Evolutionary conservation across 1,140 invertebrate species (phyloP).

Genomic region (Lineus longissimus): DNA sequence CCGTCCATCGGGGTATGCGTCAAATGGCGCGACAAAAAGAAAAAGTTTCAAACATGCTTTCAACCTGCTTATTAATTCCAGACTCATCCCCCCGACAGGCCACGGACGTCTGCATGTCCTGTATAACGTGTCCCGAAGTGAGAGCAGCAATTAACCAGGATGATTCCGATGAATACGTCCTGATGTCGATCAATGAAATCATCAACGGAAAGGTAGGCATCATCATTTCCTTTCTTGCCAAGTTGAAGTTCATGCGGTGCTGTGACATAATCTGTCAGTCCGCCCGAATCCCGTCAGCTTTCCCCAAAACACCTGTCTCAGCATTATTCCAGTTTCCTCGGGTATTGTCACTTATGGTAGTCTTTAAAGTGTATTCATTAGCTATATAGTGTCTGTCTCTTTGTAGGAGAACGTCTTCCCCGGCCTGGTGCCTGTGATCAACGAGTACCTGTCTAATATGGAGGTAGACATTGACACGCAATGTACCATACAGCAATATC

Average conservation of each 20-base stretch:
- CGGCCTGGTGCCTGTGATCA: constrained; percentile 89
- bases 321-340: no score
- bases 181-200: constrained; percentile 88
- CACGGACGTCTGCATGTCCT: background rate
- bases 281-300: no score
- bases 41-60: background rate
- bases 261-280: no score
- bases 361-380: no score
- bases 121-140: background rate
- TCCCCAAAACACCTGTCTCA: no score
- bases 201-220: constrained; percentile 86
- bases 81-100: background rate
- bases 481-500: constrained; percentile 94
- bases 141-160: constrained; percentile 14
- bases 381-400: constrained; percentile 1
- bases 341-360: no score
- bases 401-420: constrained; percentile 78
- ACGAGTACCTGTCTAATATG: constrained; percentile 87
- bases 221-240: background rate
- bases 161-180: constrained; percentile 35
- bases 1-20: background rate
- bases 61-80: no score
- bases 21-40: background rate
- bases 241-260: no score
- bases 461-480: constrained; percentile 95